Percentiles rank a stretch among this genome's conserved stretches.
Conservation (phyloP, 2,797 vertebrate species). For the Eulemur mongoz region DNA sequence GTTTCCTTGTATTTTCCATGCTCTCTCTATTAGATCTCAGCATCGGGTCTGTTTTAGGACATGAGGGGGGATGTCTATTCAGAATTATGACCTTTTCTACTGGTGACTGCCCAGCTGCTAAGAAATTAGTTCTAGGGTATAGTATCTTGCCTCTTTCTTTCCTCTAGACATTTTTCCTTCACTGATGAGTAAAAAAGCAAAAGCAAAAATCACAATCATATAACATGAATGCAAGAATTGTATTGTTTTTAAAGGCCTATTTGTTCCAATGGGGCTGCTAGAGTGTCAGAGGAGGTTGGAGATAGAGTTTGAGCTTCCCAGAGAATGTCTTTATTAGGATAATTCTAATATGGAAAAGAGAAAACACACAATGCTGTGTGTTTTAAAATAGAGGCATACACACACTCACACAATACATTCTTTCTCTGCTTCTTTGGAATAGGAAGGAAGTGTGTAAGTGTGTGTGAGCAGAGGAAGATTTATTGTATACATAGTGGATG, state of each 20-base stretch:
- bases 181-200: not conserved
- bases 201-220: not conserved
- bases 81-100: not conserved
- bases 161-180: not conserved
- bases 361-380: not conserved
- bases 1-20: not conserved
- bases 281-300: not conserved
- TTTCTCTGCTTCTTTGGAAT: not conserved
- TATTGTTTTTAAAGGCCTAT: not conserved
- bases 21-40: not conserved
- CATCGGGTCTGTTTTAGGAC: not conserved
- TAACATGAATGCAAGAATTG: not conserved
- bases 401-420: not conserved
- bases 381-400: not conserved
- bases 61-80: not conserved
- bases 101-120: not conserved
- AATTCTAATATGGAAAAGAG: not conserved
- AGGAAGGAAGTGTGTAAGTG: not conserved
- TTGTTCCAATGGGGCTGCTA: not conserved
- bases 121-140: not conserved
- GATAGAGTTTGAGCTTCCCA: not conserved
- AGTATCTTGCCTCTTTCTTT: not conserved
- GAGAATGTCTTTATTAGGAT: not conserved
- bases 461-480: conserved; percentile 3
- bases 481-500: conserved; percentile 64